A percentile compares a stretch with the other conserved stretches of the same genome.
Conservation (phyloP, 2,113 vertebrate genomes). For the Rissa tridactyla region DNA sequence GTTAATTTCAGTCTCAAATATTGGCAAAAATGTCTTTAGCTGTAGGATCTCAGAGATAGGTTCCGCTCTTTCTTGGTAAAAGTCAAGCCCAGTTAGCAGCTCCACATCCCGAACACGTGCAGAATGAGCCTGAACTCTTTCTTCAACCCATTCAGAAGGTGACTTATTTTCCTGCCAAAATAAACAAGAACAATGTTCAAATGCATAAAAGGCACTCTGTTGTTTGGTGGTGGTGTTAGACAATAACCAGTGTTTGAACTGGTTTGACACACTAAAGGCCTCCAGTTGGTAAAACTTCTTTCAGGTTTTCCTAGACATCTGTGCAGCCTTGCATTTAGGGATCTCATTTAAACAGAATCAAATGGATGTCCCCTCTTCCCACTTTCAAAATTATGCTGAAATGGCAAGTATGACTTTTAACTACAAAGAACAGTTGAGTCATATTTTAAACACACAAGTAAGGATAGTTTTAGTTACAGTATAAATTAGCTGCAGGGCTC, state of each 20-base stretch:
- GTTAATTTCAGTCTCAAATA: conserved; percentile 60
- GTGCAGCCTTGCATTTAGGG: not conserved
- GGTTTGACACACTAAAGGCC: not conserved
- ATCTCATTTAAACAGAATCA: not conserved
- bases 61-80: conserved; percentile 83
- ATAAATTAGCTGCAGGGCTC: not conserved
- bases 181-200: conserved; percentile 13
- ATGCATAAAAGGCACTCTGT: not conserved
- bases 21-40: conserved; percentile 88
- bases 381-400: not conserved
- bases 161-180: conserved; percentile 69
- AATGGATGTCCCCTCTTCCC: not conserved
- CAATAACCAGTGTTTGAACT: not conserved
- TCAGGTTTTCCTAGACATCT: not conserved
- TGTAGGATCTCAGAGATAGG: conserved; percentile 82
- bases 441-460: not conserved
- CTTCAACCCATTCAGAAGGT: conserved; percentile 78
- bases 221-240: not conserved
- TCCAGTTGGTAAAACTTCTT: not conserved
- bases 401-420: not conserved
- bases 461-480: not conserved
- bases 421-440: not conserved
- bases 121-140: conserved; percentile 81
- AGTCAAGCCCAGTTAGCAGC: conserved; percentile 90
- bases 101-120: conserved; percentile 90